phyloP scores from a whole-genome alignment of 2,888 invertebrate genomes.

The Gari tellinella region DNA sequence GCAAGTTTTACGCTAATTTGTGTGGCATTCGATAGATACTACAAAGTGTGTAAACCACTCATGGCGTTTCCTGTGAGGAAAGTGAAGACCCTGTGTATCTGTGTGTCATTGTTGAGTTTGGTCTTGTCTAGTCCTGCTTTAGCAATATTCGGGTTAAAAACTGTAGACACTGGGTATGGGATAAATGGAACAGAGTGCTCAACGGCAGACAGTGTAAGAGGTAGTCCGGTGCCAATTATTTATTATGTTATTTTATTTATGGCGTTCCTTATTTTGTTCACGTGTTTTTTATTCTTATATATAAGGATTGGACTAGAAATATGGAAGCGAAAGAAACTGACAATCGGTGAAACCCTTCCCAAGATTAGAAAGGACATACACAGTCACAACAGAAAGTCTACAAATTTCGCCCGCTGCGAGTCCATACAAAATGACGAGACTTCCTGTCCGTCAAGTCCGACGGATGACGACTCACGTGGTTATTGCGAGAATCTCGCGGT shows the following conservation, averaged over 20 bases:
- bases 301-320: constrained; percentile 68
- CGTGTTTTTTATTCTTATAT: constrained; percentile 67
- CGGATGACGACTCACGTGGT: constrained; percentile 52
- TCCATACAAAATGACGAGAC: constrained; percentile 39
- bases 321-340: constrained; percentile 63
- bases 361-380: constrained; percentile 22
- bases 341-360: constrained; percentile 67
- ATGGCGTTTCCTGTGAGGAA: constrained; percentile 69
- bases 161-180: constrained; percentile 54
- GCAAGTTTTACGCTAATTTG: constrained; percentile 72
- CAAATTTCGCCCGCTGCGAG: constrained; percentile 1
- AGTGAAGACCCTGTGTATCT: constrained; percentile 65
- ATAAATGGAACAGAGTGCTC: constrained; percentile 70
- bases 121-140: constrained; percentile 69
- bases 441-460: constrained; percentile 41
- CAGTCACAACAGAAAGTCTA: background rate
- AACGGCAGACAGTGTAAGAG: constrained; percentile 59
- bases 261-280: constrained; percentile 64
- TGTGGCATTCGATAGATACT: constrained; percentile 74
- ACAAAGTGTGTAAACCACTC: constrained; percentile 72
- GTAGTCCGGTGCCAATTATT: constrained; percentile 62
- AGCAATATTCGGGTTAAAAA: constrained; percentile 67
- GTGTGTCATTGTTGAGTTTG: constrained; percentile 60
- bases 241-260: constrained; percentile 67
- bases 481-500: constrained; percentile 43